These are phyloP conservation scores for Pteropus rufus DNA, from an alignment of 2,797 vertebrate genomes.

Conservation along the genomic window DNA sequence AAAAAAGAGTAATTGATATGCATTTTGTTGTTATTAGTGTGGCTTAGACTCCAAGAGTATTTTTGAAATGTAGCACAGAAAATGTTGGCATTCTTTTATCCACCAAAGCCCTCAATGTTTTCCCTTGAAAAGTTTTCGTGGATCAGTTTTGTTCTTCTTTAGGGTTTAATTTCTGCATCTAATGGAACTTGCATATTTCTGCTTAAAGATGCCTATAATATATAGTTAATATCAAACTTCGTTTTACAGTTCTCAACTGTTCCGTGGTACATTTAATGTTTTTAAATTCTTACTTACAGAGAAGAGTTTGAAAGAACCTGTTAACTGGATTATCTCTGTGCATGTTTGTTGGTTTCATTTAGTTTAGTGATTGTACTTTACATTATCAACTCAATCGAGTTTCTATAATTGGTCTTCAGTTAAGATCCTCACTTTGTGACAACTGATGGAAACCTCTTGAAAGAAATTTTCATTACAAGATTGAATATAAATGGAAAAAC, in stretches of 20 bases:
- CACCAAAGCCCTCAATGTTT: not conserved
- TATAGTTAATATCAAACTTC: conserved; percentile 17
- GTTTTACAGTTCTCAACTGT: not conserved
- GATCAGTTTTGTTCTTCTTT: not conserved
- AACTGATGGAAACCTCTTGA: conserved; percentile 69
- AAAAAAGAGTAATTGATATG: conserved; percentile 11
- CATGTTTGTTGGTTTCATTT: not conserved
- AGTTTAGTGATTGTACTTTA: conserved; percentile 13
- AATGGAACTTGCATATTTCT: not conserved
- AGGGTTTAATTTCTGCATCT: not conserved
- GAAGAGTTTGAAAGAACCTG: not conserved
- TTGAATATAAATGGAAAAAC: conserved; percentile 45
- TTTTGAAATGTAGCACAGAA: not conserved
- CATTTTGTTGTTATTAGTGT: not conserved
- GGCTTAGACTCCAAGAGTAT: not conserved
- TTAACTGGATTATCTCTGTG: not conserved
- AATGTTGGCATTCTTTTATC: not conserved
- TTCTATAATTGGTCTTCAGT: conserved; percentile 49
- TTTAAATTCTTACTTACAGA: not conserved
- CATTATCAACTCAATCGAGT: not conserved
- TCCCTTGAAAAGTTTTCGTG: not conserved
- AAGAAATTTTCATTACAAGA: conserved; percentile 63
- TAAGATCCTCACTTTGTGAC: conserved; percentile 51
- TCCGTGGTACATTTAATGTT: not conserved
- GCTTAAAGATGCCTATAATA: conserved; percentile 30